phyloP scores from a whole-genome alignment of 2,797 vertebrate genomes.

The Acanthurus leucopareius region DNA sequence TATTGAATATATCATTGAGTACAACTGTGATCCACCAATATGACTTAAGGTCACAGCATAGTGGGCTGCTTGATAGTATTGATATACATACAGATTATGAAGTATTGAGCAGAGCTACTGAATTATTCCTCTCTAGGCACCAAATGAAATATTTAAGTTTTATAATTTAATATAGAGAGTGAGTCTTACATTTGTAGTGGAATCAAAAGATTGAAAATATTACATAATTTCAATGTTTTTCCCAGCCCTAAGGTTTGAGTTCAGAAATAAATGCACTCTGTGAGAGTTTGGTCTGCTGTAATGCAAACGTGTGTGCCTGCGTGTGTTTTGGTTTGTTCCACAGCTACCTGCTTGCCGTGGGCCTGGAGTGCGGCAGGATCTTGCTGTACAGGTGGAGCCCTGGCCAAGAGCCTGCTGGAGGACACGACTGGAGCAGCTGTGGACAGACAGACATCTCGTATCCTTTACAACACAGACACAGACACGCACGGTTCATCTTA shows the following conservation, averaged over 20 bases:
- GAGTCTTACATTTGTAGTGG: not conserved
- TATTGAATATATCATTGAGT: not conserved
- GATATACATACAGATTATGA: not conserved
- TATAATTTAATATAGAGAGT: not conserved
- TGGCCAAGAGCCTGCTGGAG: constrained; percentile 72
- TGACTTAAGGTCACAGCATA: not conserved
- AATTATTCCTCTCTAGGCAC: not conserved
- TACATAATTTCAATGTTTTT: not conserved
- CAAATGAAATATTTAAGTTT: not conserved
- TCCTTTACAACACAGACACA: constrained; percentile 71
- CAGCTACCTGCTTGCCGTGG: constrained; percentile 93
- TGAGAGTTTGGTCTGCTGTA: not conserved
- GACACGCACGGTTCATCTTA: constrained; percentile 10
- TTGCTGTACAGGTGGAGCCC: constrained; percentile 90
- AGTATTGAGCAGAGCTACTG: not conserved
- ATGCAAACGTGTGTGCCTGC: not conserved
- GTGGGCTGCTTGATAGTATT: not conserved
- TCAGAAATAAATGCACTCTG: not conserved
- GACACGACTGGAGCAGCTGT: constrained; percentile 88
- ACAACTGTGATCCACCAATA: not conserved
- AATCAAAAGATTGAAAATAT: not conserved
- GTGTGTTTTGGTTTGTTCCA: not conserved
- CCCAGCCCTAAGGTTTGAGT: not conserved
- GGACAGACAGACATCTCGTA: constrained; percentile 88
- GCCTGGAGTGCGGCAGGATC: constrained; percentile 92